Evolutionary conservation across 2,797 vertebrate species (phyloP), one percentile per base, ranked within the genome.

Genomic region (Amniataba percoides): DNA sequence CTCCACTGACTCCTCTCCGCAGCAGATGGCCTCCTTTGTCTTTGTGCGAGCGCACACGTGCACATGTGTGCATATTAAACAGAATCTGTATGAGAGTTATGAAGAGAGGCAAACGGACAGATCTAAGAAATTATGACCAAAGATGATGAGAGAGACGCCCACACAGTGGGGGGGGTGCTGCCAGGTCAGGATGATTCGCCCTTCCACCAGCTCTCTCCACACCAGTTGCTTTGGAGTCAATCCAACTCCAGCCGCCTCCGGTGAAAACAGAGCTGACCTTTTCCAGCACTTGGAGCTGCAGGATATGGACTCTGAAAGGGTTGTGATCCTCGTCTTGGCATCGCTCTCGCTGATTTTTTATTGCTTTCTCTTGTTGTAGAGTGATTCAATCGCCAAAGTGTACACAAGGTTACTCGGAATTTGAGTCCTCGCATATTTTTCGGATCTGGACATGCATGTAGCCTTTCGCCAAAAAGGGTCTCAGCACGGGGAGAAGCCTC

Each of bases 221-320:
- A 86, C 92, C 82, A 83, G 84, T 88, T 88, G 78, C 74, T 87
- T 80, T 87, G 87, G 86, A 92, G 27, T 80, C 31, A 49, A 42
- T 86, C 88, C 90, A 92, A 84, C 64, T 81, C 52, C 67, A 68
- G 72, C 76, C 40, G 62, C 81, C 87, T 87, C 66, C 15, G n/a
- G 71, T 83, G 77, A 81, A 92, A 89, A 87, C 80, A 82, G 57
- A 80, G 18, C 76, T 92, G 89, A 93, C 92, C 91, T 94, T 94
- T 92, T 85, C 58, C 74, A 70, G 68, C 56, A 46, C 75, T 80
- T 42, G 1, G 56, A 78, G 79, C 83, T 81, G 81, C 75, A 82
- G 87, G 79, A 89, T 87, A 88, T 76, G 71, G 77, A 77, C 80
- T 88, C 75, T 46, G 72, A 91, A 88, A 86, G 87, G 90, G 80